Evolutionary conservation across 1,140 invertebrate genomes (phyloP).

Genomic region (Hylaeus volcanicus): DNA sequence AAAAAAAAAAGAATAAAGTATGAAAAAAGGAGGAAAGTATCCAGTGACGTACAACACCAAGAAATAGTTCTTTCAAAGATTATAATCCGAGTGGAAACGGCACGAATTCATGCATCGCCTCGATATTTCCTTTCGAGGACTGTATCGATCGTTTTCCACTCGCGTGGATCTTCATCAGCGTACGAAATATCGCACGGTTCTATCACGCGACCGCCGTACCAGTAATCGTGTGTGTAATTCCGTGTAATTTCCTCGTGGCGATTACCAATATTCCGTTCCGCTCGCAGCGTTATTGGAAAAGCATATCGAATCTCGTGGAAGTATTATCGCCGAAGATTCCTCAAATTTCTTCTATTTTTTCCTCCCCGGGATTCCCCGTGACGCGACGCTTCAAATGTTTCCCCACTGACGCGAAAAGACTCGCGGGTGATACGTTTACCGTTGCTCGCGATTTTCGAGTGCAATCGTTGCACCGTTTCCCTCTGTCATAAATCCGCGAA

Average conservation of each 20-base stretch:
- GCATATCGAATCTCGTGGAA: not conserved
- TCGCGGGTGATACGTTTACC: not conserved
- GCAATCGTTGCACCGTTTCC: too few relatives aligned
- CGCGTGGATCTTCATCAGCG: conserved; percentile 32
- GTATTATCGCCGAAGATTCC: not conserved
- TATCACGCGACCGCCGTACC: conserved; percentile 5
- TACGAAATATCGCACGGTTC: conserved; percentile 18
- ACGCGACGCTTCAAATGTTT: not conserved
- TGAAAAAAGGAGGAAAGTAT: too few relatives aligned
- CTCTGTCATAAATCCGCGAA: too few relatives aligned
- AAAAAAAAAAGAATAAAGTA: too few relatives aligned
- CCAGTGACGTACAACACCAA: too few relatives aligned
- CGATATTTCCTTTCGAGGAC: not conserved
- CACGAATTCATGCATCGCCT: too few relatives aligned
- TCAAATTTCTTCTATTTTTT: not conserved
- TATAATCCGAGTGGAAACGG: too few relatives aligned
- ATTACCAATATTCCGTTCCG: conserved; percentile 33
- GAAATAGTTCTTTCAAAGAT: too few relatives aligned
- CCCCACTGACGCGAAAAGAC: too few relatives aligned
- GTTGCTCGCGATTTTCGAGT: not conserved
- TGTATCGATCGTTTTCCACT: conserved; percentile 44
- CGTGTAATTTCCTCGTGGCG: conserved; percentile 38
- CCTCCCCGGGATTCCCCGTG: not conserved
- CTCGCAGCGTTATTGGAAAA: conserved; percentile 1
- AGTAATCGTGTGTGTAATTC: conserved; percentile 30